Percentiles rank a stretch among this genome's conserved stretches.
phyloP scores from a whole-genome alignment of 2,113 vertebrate genomes.

The Elaphurus davidianus region DNA sequence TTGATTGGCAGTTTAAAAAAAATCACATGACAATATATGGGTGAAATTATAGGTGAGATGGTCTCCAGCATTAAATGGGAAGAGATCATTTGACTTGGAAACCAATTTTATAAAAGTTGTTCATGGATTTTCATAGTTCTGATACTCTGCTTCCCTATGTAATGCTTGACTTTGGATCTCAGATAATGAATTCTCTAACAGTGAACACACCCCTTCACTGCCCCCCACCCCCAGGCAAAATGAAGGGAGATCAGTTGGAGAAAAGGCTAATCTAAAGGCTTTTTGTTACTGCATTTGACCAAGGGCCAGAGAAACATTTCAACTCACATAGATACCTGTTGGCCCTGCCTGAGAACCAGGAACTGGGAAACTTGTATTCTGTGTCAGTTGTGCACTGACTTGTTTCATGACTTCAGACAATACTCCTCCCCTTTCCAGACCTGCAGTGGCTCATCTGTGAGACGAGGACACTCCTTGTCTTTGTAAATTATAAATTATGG shows the following conservation, averaged over 20 bases:
- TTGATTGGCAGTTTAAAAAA: neutral
- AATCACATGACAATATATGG: neutral
- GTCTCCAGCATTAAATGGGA: neutral
- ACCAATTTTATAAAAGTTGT: conserved; percentile 1
- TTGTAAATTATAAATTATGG: conserved; percentile 35
- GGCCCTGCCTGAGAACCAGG: neutral
- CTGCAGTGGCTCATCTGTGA: conserved; percentile 16
- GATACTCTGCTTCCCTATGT: neutral
- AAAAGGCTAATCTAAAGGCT: neutral
- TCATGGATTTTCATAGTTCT: conserved; percentile 10
- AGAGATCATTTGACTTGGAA: conserved; percentile 12
- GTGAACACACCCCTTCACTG: neutral
- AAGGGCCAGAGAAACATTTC: neutral
- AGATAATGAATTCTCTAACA: neutral
- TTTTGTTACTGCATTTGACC: conserved; percentile 19
- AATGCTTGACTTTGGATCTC: conserved; percentile 1
- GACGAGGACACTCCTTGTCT: neutral
- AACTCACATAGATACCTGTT: neutral
- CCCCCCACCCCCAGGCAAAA: neutral
- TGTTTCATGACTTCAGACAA: neutral
- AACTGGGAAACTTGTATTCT: neutral
- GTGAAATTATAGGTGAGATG: neutral
- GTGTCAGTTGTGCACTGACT: neutral
- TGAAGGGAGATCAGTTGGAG: neutral
- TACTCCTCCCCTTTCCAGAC: conserved; percentile 11